phyloP scores from a whole-genome alignment of 1,140 invertebrate species.

The Parapsyche elsis region DNA sequence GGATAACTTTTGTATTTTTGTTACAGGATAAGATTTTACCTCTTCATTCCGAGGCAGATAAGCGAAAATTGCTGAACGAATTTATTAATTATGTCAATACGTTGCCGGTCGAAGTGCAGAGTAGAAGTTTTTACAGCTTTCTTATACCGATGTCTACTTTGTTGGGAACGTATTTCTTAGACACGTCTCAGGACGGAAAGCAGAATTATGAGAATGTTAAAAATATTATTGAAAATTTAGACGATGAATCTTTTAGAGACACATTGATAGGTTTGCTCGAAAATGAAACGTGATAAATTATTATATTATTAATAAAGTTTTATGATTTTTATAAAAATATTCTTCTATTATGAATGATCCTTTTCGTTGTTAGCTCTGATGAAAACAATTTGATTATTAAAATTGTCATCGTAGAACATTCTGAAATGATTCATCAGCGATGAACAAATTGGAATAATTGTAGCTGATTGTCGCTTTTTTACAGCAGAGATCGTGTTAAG shows the following conservation, averaged over 20 bases:
- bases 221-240: neutral
- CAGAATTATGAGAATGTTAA: neutral
- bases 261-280: neutral
- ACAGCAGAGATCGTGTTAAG: neutral
- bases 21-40: neutral
- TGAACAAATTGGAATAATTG: slow-evolving; percentile 5
- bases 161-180: neutral
- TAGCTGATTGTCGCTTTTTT: neutral
- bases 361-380: no score
- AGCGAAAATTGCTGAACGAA: neutral
- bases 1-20: neutral
- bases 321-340: no score
- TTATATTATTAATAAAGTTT: no score
- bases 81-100: neutral
- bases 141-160: neutral
- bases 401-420: no score
- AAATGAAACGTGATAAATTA: neutral
- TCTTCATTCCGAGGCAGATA: neutral
- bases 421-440: neutral
- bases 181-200: neutral
- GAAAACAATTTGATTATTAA: no score
- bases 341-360: no score
- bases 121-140: neutral
- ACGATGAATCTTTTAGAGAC: neutral
- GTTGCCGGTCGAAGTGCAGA: neutral